A percentile compares a stretch with the other conserved stretches of the same genome.
Conservation (phyloP, 2,113 vertebrate genomes). For the Mus pahari region DNA sequence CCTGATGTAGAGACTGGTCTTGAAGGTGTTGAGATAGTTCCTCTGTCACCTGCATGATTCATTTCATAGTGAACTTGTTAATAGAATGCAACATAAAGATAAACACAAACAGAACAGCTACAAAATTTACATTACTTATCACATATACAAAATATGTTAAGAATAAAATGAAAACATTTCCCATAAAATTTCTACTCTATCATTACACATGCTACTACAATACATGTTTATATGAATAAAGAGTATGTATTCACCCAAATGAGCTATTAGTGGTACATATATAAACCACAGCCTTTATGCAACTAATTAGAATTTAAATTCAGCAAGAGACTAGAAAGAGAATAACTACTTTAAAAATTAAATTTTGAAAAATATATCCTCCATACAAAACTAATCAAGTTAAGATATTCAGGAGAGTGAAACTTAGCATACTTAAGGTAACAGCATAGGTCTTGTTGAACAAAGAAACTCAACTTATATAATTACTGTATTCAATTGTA, state of each 20-base stretch:
- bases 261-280: not conserved
- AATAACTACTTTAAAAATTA: not conserved
- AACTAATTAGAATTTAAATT: conserved; percentile 40
- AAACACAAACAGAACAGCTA: conserved; percentile 37
- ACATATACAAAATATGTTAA: conserved; percentile 52
- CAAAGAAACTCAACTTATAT: not conserved
- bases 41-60: conserved; percentile 92
- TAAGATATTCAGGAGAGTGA: conserved; percentile 35
- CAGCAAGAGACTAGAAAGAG: not conserved
- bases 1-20: conserved; percentile 90
- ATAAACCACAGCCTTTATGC: not conserved
- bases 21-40: conserved; percentile 89
- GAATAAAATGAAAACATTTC: conserved; percentile 44
- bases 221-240: conserved; percentile 21
- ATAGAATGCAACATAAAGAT: conserved; percentile 40
- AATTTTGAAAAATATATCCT: not conserved
- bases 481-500: conserved; percentile 15
- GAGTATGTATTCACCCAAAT: not conserved
- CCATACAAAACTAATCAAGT: conserved; percentile 19
- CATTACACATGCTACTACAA: conserved; percentile 15
- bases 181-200: not conserved
- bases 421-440: conserved; percentile 30
- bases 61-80: conserved; percentile 83
- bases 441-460: not conserved
- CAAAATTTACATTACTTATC: not conserved